phyloP scores from a whole-genome alignment of 2,113 vertebrate genomes.

The Paracyprichromis sp. region DNA sequence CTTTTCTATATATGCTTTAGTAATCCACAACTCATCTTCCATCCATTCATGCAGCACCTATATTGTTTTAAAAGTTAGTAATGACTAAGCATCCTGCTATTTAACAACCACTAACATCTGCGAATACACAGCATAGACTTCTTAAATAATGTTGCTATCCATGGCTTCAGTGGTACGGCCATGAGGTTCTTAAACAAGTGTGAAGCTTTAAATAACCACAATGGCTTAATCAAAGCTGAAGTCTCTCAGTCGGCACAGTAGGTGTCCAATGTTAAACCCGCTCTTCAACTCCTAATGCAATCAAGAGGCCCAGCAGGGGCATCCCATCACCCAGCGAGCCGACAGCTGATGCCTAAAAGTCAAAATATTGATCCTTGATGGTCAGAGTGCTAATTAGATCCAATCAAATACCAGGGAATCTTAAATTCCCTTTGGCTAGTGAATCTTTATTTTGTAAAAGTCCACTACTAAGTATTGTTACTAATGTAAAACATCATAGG shows the following conservation, averaged over 20 bases:
- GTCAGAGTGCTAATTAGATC: neutral
- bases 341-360: neutral
- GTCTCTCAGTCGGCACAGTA: neutral
- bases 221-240: constrained; percentile 3
- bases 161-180: neutral
- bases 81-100: neutral
- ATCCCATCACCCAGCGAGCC: neutral
- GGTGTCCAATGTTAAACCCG: neutral
- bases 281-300: neutral
- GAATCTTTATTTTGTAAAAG: neutral
- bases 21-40: neutral
- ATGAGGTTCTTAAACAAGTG: neutral
- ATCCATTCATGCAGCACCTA: neutral
- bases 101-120: neutral
- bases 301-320: neutral
- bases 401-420: neutral
- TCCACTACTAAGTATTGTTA: neutral
- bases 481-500: neutral
- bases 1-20: neutral
- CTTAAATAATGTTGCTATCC: neutral
- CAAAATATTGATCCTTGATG: neutral
- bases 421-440: neutral
- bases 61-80: neutral
- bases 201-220: constrained; percentile 1
- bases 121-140: neutral